A percentile compares a stretch with the other conserved stretches of the same genome.
Conservation (phyloP, 2,113 vertebrate genomes). For the Corythornis cristatus region DNA sequence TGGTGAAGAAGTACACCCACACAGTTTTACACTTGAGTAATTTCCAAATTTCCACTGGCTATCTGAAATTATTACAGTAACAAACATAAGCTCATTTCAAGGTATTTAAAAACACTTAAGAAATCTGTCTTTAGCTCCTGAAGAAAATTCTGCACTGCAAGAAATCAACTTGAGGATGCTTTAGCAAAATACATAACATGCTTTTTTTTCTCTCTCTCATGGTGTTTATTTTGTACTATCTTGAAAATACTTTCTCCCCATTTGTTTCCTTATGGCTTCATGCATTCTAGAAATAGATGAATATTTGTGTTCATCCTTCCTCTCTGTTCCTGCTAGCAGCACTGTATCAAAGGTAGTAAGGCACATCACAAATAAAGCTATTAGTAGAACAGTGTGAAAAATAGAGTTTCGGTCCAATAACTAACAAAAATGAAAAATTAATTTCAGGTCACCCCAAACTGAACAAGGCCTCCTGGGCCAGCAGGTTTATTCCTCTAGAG, state of each 20-base stretch:
- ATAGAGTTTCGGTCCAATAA: not conserved
- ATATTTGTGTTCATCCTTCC: not conserved
- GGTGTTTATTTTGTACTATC: not conserved
- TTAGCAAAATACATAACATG: not conserved
- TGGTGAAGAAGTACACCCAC: not conserved
- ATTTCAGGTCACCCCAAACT: slow-evolving; percentile 19
- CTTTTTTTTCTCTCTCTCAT: not conserved
- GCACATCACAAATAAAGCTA: not conserved
- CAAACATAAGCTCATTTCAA: not conserved
- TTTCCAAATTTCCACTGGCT: not conserved
- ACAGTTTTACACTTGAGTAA: not conserved
- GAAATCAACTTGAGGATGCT: not conserved
- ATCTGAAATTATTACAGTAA: not conserved
- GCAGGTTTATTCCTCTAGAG: slow-evolving; percentile 6
- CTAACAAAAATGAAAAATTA: slow-evolving; percentile 23
- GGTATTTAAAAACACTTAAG: not conserved
- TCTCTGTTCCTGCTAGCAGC: not conserved
- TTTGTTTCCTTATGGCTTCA: not conserved
- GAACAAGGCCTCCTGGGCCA: not conserved
- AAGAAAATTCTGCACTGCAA: not conserved
- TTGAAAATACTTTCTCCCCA: not conserved
- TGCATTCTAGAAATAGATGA: not conserved
- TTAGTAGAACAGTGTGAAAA: not conserved
- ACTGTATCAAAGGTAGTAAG: slow-evolving; percentile 11
- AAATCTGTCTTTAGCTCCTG: not conserved